A percentile compares a stretch with the other conserved stretches of the same genome.
Evolutionary conservation across 2,888 invertebrate species (phyloP).

Genomic region (Eucera pruinosa): DNA sequence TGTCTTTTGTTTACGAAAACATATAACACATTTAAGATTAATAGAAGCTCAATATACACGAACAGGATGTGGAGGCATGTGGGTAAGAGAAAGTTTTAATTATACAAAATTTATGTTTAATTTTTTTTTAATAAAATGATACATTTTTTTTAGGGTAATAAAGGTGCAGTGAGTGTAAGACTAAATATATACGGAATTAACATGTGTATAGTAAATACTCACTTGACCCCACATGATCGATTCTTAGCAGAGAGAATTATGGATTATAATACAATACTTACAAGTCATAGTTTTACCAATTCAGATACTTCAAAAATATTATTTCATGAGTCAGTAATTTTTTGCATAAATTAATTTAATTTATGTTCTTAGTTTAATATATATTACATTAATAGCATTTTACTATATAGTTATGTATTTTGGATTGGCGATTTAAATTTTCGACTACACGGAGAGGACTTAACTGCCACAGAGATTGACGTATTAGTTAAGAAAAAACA

Average conservation of each 20-base stretch:
- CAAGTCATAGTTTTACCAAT: conserved; percentile 92
- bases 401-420: conserved; percentile 90
- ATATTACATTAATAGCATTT: neutral
- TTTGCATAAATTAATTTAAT: neutral
- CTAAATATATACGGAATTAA: conserved; percentile 95
- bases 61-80: conserved; percentile 96
- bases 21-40: conserved; percentile 92
- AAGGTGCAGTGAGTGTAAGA: conserved; percentile 96
- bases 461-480: conserved; percentile 89
- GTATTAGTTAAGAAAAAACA: conserved; percentile 88
- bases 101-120: neutral
- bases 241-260: conserved; percentile 92
- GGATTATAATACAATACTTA: conserved; percentile 94
- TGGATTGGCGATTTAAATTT: conserved; percentile 97
- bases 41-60: conserved; percentile 95
- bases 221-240: conserved; percentile 95
- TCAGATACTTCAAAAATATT: conserved; percentile 92
- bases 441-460: conserved; percentile 89
- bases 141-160: conserved; percentile 91
- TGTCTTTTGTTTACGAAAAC: conserved; percentile 91
- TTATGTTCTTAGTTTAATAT: neutral
- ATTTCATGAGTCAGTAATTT: conserved; percentile 91
- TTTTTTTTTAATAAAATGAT: neutral
- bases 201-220: conserved; percentile 94
- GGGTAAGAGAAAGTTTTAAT: conserved; percentile 87